Evolutionary conservation across 2,888 invertebrate genomes (phyloP), one percentile per base, ranked within the genome.

Genomic region (Drosophila emarginata): DNA sequence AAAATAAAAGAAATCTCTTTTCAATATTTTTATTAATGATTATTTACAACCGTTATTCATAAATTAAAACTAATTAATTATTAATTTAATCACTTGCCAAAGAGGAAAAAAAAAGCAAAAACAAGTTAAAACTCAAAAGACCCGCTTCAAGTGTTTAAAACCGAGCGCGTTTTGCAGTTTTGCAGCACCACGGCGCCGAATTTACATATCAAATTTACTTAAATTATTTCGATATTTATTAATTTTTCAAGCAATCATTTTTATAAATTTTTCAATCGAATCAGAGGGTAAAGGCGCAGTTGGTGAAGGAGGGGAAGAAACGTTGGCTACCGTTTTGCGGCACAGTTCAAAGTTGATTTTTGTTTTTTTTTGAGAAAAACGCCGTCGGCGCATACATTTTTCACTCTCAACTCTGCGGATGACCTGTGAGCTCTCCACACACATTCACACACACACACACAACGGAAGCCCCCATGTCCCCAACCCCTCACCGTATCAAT

Each of bases 21-120:
- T 79, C 80, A 45, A 45, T 45, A 87, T 85, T 85, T 89, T 89
- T 90, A 88, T 90, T 89, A 90, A 89, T 89, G 85, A 85, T 87
- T 87, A 86, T 90, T 89, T 89, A 89, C 81, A 87, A 79, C 88
- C 82, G 89, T 88, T 87, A 89, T 89, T 89, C 87, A 89, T 88
- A 89, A 89, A 90, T 86, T 88, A 62, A 87, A 87, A 87, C 89
- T 88, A 90, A 90, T 90, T 90, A 90, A 88, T 89, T 89, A 87
- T 85, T 90, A 83, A 88, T 89, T 89, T 88, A 89, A 89, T 87
- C 88, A 85, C 78, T 78, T 79, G 78, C 65, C 80, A 76, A 78
- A 76, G 56, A 54, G 57, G 70, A 75, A 26, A 12, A 57, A 67
- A 59, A 68, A 26, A 26, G 4, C 23, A 23, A 26, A 65, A 12